Evolutionary conservation across 2,797 vertebrate genomes (phyloP).

Genomic region (Acridotheres tristis): DNA sequence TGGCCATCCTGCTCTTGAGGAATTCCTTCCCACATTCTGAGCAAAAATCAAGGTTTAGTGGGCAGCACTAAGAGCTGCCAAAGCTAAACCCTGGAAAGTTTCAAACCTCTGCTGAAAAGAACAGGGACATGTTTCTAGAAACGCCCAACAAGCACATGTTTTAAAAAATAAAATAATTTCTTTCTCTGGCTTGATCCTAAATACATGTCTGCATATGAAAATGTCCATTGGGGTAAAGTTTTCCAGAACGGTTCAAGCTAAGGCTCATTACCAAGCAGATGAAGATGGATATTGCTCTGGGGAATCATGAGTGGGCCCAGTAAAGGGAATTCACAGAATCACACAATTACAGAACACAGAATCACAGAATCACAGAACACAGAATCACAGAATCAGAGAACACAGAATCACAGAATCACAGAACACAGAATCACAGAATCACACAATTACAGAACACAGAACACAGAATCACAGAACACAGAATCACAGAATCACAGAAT

Average conservation of each 20-base stretch:
- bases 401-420: too few species aligned
- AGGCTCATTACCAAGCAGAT: not conserved
- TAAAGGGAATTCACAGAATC: not conserved
- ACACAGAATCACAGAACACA: too few species aligned
- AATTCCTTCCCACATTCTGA: not conserved
- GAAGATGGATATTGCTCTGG: not conserved
- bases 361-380: too few species aligned
- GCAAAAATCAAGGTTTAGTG: not conserved
- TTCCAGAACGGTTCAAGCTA: not conserved
- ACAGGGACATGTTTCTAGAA: not conserved
- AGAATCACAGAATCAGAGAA: too few species aligned
- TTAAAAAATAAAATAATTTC: not conserved
- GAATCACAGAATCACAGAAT: too few species aligned
- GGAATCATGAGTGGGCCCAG: rapidly evolving
- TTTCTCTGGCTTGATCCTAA: not conserved
- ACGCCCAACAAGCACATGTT: not conserved
- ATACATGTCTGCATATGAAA: not conserved
- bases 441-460: too few species aligned
- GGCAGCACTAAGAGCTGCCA: not conserved
- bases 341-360: too few species aligned
- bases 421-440: too few species aligned
- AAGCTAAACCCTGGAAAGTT: not conserved
- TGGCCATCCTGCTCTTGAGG: not conserved
- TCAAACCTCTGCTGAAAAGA: not conserved
- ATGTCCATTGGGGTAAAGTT: not conserved